Conservation (phyloP, 2,888 invertebrate genomes). For the Harpalus rubripes region DNA sequence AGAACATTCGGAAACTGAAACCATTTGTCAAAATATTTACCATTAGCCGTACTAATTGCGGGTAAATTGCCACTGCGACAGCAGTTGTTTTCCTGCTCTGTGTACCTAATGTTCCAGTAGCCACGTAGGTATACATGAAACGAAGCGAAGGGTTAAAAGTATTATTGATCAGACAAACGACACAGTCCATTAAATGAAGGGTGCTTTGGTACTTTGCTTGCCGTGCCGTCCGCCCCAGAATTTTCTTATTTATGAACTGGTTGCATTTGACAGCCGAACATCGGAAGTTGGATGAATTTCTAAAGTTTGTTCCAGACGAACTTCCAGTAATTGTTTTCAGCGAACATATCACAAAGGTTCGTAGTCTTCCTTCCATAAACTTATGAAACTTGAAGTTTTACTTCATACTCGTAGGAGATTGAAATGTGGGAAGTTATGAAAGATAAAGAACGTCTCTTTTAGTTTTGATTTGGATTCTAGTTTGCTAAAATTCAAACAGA, state of each 20-base stretch:
- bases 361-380: no score
- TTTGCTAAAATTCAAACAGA: no score
- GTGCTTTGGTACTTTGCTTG: slow-evolving; percentile 31
- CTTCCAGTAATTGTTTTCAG: not conserved
- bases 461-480: no score
- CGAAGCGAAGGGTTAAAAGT: slow-evolving; percentile 63
- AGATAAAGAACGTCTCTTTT: no score
- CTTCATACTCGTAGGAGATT: no score
- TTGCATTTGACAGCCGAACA: slow-evolving; percentile 61
- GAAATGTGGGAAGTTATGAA: no score
- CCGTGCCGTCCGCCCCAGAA: not conserved
- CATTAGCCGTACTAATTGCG: slow-evolving; percentile 28
- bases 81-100: slow-evolving; percentile 29
- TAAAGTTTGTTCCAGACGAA: slow-evolving; percentile 34
- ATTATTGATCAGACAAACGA: slow-evolving; percentile 62
- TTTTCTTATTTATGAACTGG: slow-evolving; percentile 65
- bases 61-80: slow-evolving; percentile 1
- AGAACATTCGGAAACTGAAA: slow-evolving; percentile 17
- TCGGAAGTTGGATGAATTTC: slow-evolving; percentile 45
- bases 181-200: slow-evolving; percentile 65
- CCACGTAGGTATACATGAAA: slow-evolving; percentile 17
- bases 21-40: slow-evolving; percentile 40
- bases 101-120: slow-evolving; percentile 11
- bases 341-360: no score
- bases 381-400: no score